Evolutionary conservation across 2,113 vertebrate genomes (phyloP).

Genomic region (Miniopterus natalensis): DNA sequence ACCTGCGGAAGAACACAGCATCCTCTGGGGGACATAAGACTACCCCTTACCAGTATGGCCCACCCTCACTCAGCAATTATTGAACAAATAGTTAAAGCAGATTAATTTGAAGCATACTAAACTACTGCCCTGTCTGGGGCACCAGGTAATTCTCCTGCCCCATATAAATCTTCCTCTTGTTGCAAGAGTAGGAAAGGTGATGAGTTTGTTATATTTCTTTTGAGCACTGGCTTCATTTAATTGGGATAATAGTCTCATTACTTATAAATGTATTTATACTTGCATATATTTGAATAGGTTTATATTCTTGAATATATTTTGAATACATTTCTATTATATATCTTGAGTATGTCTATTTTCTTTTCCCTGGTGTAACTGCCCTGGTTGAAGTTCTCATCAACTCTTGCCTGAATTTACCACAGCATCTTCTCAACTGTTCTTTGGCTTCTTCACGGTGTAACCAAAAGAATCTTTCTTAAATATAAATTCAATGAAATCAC

Average conservation of each 20-base stretch:
- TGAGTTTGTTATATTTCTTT: slow-evolving; percentile 25
- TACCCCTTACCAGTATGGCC: neutral
- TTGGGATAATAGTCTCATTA: neutral
- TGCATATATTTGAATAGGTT: neutral
- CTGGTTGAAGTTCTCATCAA: slow-evolving; percentile 5
- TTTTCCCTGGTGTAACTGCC: neutral
- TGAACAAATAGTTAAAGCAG: neutral
- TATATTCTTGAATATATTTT: neutral
- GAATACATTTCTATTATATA: neutral
- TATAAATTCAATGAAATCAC: neutral
- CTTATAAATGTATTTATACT: slow-evolving; percentile 14
- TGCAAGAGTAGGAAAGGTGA: neutral
- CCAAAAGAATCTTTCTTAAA: neutral
- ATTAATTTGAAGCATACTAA: neutral
- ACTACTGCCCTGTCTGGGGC: neutral
- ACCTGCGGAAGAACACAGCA: neutral
- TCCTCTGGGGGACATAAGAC: neutral
- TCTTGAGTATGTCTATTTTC: neutral
- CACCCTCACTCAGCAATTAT: neutral
- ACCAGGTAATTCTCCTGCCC: neutral
- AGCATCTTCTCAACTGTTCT: neutral
- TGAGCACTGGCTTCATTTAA: slow-evolving; percentile 46
- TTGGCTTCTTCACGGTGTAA: neutral
- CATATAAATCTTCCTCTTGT: neutral
- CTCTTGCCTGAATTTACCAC: slow-evolving; percentile 3